These are phyloP conservation scores for Chrysogorgia sp. DNA, from an alignment of 92 coral and sea anemone genomes.

Conservation along the genomic window DNA sequence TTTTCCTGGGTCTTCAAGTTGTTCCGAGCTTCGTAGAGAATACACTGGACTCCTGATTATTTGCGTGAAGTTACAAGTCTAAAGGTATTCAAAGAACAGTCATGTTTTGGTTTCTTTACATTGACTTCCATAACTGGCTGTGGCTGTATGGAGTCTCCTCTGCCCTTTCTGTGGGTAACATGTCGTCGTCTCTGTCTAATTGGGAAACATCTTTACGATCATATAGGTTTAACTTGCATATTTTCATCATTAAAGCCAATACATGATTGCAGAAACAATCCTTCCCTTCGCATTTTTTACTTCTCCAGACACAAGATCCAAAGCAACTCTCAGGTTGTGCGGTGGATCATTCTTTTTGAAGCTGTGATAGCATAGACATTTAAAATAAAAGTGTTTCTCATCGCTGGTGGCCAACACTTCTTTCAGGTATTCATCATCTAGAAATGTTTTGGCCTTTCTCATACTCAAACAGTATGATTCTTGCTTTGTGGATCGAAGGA, in stretches of 20 bases:
- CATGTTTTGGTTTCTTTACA: conserved; percentile 51
- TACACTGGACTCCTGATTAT: conserved; percentile 54
- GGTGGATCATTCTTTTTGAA: conserved; percentile 47
- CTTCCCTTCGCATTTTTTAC: conserved; percentile 61
- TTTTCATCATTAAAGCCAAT: conserved; percentile 61
- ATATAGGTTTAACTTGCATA: conserved; percentile 52
- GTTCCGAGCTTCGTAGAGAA: conserved; percentile 60
- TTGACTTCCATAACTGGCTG: conserved; percentile 63
- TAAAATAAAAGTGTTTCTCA: conserved; percentile 35
- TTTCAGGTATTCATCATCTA: conserved; percentile 41
- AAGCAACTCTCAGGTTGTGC: conserved; percentile 36
- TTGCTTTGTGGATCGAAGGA: background rate
- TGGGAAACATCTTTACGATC: conserved; percentile 49
- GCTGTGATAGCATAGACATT: conserved; percentile 49
- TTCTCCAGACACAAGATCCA: conserved; percentile 52
- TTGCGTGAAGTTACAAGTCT: conserved; percentile 20
- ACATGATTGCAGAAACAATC: conserved; percentile 63
- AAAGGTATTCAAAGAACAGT: conserved; percentile 31
- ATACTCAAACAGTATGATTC: conserved; percentile 46
- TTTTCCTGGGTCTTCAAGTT: conserved; percentile 10
- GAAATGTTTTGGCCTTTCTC: conserved; percentile 36
- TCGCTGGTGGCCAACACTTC: conserved; percentile 26
- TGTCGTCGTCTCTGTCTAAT: conserved; percentile 55
- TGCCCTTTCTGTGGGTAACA: conserved; percentile 65
- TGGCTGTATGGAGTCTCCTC: conserved; percentile 50